These are phyloP conservation scores for Anolis apletophallus DNA, from an alignment of 2,797 vertebrate species.

Conservation along the genomic window DNA sequence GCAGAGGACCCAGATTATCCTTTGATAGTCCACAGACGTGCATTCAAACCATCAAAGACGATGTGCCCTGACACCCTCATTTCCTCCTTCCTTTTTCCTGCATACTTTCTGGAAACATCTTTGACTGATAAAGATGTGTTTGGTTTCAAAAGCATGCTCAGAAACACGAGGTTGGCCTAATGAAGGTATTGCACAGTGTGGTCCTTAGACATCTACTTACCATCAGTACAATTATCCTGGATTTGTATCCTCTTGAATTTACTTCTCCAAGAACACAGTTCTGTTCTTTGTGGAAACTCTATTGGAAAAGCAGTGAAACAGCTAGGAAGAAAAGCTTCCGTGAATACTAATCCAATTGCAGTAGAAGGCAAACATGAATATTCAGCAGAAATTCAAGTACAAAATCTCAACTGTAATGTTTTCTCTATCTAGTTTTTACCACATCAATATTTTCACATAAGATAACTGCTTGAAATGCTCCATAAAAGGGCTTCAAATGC, in stretches of 20 bases:
- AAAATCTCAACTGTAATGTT: constrained; percentile 31
- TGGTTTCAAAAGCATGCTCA: too few species aligned
- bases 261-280: constrained; percentile 33
- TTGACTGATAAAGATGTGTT: too few species aligned
- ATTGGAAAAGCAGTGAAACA: constrained; percentile 48
- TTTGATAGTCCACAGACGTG: too few species aligned
- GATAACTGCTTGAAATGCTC: constrained; percentile 32
- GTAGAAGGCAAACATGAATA: constrained; percentile 52
- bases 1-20: too few species aligned
- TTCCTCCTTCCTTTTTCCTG: too few species aligned
- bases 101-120: too few species aligned
- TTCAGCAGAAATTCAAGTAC: constrained; percentile 52
- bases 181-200: too few species aligned
- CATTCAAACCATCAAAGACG: too few species aligned
- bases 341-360: constrained; percentile 44
- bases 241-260: not conserved
- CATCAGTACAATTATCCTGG: too few species aligned
- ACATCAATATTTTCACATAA: constrained; percentile 37
- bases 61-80: too few species aligned
- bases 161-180: too few species aligned
- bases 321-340: constrained; percentile 6
- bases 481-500: constrained; percentile 32
- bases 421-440: constrained; percentile 37
- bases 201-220: too few species aligned
- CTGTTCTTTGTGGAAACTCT: constrained; percentile 52